Evolutionary conservation across 2,888 invertebrate species (phyloP).

Genomic region (Gastracanthus pulcherrimus): DNA sequence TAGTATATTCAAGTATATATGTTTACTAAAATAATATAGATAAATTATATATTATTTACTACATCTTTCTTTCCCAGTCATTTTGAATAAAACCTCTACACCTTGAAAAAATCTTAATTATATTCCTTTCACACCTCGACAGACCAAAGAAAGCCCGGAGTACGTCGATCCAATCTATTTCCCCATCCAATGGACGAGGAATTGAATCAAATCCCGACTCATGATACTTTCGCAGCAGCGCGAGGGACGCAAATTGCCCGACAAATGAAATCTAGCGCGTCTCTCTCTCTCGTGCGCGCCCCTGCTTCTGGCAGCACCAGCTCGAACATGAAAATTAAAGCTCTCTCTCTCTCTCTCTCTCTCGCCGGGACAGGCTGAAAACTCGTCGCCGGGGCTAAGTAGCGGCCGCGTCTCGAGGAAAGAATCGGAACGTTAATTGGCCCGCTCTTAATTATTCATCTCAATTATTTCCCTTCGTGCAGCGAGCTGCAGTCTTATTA

Average conservation of each 20-base stretch:
- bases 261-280: not conserved
- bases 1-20: no score
- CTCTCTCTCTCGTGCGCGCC: not conserved
- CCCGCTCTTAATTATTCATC: conserved; percentile 14
- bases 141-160: no score
- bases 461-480: not conserved
- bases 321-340: conserved; percentile 1
- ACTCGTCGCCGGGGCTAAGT: conserved; percentile 6
- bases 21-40: no score
- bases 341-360: no score
- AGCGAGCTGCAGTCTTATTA: not conserved
- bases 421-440: conserved; percentile 64
- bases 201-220: not conserved
- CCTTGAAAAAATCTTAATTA: not conserved
- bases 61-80: not conserved
- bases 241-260: not conserved
- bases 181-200: not conserved
- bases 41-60: not conserved
- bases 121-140: not conserved
- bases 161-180: no score
- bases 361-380: not conserved
- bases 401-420: not conserved
- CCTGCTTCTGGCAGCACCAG: not conserved
- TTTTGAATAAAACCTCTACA: not conserved
- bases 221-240: not conserved